Conservation (phyloP, 2,113 vertebrate species). For the Tapirus terrestris region DNA sequence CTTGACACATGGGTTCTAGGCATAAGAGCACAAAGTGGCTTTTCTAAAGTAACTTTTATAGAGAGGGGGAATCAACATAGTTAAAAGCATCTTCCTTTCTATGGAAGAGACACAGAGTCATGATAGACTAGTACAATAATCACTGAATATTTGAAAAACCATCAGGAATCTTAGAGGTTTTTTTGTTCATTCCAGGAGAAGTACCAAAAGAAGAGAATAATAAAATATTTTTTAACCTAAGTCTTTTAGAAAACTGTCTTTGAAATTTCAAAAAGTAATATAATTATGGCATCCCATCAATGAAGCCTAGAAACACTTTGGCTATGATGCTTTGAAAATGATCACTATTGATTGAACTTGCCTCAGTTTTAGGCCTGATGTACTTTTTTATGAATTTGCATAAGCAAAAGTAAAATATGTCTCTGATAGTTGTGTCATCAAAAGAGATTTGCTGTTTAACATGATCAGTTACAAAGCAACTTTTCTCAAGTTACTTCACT, state of each 20-base stretch:
- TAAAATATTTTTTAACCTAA: background rate
- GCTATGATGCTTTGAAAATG: background rate
- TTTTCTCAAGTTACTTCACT: background rate
- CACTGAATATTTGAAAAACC: background rate
- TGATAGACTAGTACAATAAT: background rate
- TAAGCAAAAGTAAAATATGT: conserved; percentile 12
- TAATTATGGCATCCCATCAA: background rate
- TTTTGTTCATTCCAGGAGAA: background rate
- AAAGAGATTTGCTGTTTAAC: conserved; percentile 23
- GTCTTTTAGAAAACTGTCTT: background rate
- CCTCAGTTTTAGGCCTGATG: background rate
- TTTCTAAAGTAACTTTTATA: background rate
- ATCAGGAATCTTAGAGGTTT: background rate
- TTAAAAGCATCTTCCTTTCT: background rate
- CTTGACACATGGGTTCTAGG: background rate
- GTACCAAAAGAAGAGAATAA: background rate
- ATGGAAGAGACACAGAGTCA: background rate
- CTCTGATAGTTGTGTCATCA: background rate
- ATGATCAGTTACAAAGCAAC: background rate
- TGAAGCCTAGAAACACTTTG: conserved; percentile 29
- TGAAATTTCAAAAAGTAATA: background rate
- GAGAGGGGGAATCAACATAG: background rate
- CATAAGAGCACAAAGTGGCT: background rate
- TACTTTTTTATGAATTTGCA: background rate
- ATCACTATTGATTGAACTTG: background rate